These are phyloP conservation scores for Dynastes grantii DNA, from an alignment of 2,888 invertebrate genomes.

Conservation along the genomic window DNA sequence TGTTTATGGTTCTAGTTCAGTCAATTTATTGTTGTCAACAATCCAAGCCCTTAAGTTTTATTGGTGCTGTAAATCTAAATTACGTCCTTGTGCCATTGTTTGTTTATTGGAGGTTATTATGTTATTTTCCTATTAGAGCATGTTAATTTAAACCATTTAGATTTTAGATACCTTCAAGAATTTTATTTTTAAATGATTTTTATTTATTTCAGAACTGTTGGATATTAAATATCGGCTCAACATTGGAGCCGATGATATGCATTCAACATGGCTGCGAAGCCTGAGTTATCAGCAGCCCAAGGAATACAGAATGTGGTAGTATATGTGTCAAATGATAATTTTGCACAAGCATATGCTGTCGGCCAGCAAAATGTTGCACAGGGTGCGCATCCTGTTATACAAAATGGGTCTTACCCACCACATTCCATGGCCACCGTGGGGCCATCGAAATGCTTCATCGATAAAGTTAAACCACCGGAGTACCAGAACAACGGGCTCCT, in stretches of 20 bases:
- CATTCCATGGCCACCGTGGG: conserved; percentile 66
- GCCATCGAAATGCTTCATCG: conserved; percentile 60
- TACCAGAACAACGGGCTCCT: conserved; percentile 58
- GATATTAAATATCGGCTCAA: conserved; percentile 69
- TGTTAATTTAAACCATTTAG: not conserved
- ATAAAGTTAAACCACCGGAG: conserved; percentile 60
- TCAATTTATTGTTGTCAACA: conserved; percentile 39
- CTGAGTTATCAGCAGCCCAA: conserved; percentile 78
- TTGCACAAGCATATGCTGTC: conserved; percentile 72
- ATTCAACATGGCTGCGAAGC: conserved; percentile 85
- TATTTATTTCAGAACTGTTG: conserved; percentile 64
- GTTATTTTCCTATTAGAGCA: conserved; percentile 18
- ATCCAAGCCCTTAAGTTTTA: conserved; percentile 60
- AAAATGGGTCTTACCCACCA: conserved; percentile 69
- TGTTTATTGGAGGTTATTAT: conserved; percentile 35
- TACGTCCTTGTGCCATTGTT: conserved; percentile 29
- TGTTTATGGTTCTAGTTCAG: conserved; percentile 55
- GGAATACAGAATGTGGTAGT: conserved; percentile 75
- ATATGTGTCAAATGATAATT: conserved; percentile 75
- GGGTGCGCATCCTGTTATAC: conserved; percentile 59
- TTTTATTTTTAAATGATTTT: conserved; percentile 28
- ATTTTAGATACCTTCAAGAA: not conserved
- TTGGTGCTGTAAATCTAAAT: conserved; percentile 60
- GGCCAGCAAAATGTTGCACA: conserved; percentile 70
- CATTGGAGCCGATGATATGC: conserved; percentile 80